A percentile compares a stretch with the other conserved stretches of the same genome.
Evolutionary conservation across 2,113 vertebrate species (phyloP).

Genomic region (Chroicocephalus ridibundus): DNA sequence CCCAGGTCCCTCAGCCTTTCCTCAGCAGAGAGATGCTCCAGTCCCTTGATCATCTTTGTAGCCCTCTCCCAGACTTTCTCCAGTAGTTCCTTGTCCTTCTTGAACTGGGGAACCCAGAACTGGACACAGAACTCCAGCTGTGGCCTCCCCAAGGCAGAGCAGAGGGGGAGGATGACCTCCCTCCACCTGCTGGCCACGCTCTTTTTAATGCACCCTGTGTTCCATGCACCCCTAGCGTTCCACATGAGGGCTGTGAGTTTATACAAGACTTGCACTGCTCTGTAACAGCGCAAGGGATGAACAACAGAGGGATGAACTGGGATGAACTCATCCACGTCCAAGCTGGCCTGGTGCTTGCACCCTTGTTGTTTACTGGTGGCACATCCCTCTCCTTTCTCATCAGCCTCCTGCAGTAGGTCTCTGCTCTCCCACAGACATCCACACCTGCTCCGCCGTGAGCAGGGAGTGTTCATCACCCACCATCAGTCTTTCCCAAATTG

Average conservation of each 20-base stretch:
- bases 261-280: neutral
- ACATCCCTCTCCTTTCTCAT: neutral
- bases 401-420: neutral
- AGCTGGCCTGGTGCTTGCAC: neutral
- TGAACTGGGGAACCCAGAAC: neutral
- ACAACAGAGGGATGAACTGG: neutral
- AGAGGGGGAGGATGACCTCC: neutral
- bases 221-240: neutral
- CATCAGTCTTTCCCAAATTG: neutral
- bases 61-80: neutral
- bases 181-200: neutral
- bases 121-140: neutral
- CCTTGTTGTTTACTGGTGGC: neutral
- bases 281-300: neutral
- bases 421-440: neutral
- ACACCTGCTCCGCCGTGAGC: rapidly evolving
- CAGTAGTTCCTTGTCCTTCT: neutral
- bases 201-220: neutral
- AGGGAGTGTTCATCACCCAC: rapidly evolving
- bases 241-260: neutral
- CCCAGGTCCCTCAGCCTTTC: neutral
- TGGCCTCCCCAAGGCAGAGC: neutral
- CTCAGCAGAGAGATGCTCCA: neutral
- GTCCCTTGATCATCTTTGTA: neutral
- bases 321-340: neutral